These are phyloP conservation scores for Astur gentilis DNA, from an alignment of 2,113 vertebrate genomes.

Conservation along the genomic window DNA sequence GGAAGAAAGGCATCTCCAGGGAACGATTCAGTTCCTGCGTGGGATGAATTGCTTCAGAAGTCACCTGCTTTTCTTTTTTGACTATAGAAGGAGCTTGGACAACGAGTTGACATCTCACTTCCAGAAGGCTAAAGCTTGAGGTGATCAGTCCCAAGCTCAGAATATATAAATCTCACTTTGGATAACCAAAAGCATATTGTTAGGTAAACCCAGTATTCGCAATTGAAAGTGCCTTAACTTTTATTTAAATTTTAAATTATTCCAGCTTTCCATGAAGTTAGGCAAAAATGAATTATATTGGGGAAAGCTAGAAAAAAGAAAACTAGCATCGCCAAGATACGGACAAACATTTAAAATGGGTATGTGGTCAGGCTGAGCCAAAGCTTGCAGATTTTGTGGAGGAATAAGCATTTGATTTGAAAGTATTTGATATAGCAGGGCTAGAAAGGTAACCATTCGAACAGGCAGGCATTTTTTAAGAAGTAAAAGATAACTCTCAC, in stretches of 20 bases:
- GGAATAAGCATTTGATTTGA: not conserved
- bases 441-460: not conserved
- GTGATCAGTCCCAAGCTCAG: not conserved
- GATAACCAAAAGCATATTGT: not conserved
- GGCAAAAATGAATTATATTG: not conserved
- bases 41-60: not conserved
- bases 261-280: not conserved
- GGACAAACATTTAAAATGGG: not conserved
- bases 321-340: not conserved
- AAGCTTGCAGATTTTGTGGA: not conserved
- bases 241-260: not conserved
- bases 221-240: not conserved
- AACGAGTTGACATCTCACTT: not conserved
- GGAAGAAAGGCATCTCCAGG: not conserved
- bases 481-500: not conserved
- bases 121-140: not conserved
- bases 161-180: not conserved
- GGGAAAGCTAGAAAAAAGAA: not conserved
- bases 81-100: not conserved
- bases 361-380: not conserved
- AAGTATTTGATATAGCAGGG: not conserved
- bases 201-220: not conserved
- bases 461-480: not conserved
- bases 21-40: not conserved
- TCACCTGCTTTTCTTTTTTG: not conserved